Evolutionary conservation across 1,140 invertebrate species (phyloP), one percentile per base, ranked within the genome.

Genomic region (Bombus confusus): DNA sequence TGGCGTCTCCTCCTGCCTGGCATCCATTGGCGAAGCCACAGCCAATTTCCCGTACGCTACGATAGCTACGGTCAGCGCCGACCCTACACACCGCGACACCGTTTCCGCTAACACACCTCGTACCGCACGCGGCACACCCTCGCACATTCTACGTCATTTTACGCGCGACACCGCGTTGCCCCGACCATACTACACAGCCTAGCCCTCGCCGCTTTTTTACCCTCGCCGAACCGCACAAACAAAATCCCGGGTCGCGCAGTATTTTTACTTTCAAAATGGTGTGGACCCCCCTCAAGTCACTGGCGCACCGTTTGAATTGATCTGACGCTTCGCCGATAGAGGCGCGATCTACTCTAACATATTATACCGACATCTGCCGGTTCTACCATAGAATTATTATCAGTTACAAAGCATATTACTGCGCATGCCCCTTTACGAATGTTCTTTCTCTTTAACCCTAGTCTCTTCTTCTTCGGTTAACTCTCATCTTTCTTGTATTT

Each of bases 191-290:
- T 74, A 71, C 74, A 64, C 85, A 71, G 78, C 72, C 52, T 74
- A 79, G 77, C 76, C 66, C 83, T 75, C 85, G 59, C 75, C 75
- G 66, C 83, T 89, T 87, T 87, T 92, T 88, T 87, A 82, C 77
- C 84, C 84, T 79, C 66, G 77, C 69, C 75, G 74, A 39, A 78
- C 74, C 74, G 80, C 87, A 75, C 83, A 71, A 89, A 80, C 79
- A 91, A 90, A 91, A 89, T 91, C 89, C 90, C 90, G 89, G 89
- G 87, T 92, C 91, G 88, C 87, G 88, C 86, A 87, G 91, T 93
- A 93, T 93, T 93, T 93, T 93, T 93, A 93, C 92, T 92, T 93
- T 93, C 92, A 92, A 93, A 93, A 93, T 93, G 93, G 92, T 91
- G 52, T 91, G 91, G 78, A 85, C 41, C 66, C 75, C 89, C 83